Percentiles rank a stretch among this genome's conserved stretches.
phyloP scores from a whole-genome alignment of 2,113 vertebrate genomes.

The Myocastor coypus region DNA sequence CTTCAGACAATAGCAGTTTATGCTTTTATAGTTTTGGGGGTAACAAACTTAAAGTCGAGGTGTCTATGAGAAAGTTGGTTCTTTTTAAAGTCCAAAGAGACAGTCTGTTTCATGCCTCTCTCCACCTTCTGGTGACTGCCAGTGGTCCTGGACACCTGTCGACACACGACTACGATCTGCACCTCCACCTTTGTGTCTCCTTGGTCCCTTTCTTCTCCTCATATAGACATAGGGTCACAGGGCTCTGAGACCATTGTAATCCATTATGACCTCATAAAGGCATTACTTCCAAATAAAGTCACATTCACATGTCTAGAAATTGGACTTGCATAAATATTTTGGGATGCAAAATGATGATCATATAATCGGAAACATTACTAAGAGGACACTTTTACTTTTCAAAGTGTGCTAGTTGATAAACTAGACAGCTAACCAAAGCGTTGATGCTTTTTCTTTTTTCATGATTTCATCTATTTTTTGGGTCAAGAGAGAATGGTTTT shows the following conservation, averaged over 20 bases:
- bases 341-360: background rate
- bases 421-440: background rate
- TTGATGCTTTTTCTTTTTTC: background rate
- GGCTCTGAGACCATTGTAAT: background rate
- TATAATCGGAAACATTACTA: background rate
- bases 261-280: background rate
- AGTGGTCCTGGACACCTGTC: background rate
- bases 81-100: background rate
- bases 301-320: background rate
- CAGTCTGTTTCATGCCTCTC: background rate
- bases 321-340: background rate
- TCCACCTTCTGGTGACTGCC: background rate
- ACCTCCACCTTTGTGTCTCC: background rate
- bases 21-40: background rate
- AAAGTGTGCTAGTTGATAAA: background rate
- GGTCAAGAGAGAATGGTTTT: background rate
- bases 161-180: background rate
- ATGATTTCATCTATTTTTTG: background rate
- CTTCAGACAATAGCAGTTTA: background rate
- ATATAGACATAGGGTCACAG: background rate
- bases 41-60: background rate
- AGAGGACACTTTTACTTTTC: background rate
- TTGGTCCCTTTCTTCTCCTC: background rate
- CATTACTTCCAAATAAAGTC: background rate
- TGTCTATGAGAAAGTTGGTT: background rate